Percentiles rank a stretch among this genome's conserved stretches.
Evolutionary conservation across 2,113 vertebrate genomes (phyloP).

Genomic region (Craseonycteris thonglongyai): DNA sequence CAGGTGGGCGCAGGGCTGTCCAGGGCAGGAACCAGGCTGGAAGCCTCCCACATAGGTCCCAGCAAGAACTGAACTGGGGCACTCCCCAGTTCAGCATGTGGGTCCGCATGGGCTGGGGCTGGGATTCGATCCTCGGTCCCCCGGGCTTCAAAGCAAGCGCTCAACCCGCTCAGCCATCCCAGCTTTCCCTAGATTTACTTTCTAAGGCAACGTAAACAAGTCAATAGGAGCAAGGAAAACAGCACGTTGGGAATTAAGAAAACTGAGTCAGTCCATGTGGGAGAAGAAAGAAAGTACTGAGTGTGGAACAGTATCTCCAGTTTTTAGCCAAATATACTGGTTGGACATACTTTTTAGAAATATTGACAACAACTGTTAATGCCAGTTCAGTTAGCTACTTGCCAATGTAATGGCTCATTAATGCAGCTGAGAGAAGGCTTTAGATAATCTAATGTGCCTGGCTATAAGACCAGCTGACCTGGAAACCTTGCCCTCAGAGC

Average conservation of each 20-base stretch:
- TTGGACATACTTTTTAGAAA: neutral
- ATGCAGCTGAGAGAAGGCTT: neutral
- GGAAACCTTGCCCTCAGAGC: neutral
- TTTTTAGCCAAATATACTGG: neutral
- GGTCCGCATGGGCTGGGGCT: too few species aligned
- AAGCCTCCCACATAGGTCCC: too few species aligned
- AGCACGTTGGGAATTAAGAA: slow-evolving; percentile 17
- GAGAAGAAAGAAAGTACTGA: neutral
- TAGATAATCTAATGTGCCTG: neutral
- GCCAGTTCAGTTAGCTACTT: neutral
- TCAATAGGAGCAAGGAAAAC: slow-evolving; percentile 38
- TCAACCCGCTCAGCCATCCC: too few species aligned
- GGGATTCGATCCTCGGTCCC: too few species aligned
- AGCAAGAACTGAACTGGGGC: too few species aligned
- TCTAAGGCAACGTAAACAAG: neutral
- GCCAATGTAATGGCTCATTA: neutral
- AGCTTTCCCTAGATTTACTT: slow-evolving; percentile 43
- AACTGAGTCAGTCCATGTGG: slow-evolving; percentile 19
- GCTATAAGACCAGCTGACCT: neutral
- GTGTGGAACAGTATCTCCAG: neutral
- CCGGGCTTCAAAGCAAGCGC: too few species aligned
- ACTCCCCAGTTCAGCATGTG: too few species aligned
- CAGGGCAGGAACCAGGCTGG: too few species aligned
- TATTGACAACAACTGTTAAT: neutral
- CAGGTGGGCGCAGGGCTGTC: too few species aligned